Evolutionary conservation across 2,113 vertebrate genomes (phyloP).

Genomic region (Burhinus bistriatus): DNA sequence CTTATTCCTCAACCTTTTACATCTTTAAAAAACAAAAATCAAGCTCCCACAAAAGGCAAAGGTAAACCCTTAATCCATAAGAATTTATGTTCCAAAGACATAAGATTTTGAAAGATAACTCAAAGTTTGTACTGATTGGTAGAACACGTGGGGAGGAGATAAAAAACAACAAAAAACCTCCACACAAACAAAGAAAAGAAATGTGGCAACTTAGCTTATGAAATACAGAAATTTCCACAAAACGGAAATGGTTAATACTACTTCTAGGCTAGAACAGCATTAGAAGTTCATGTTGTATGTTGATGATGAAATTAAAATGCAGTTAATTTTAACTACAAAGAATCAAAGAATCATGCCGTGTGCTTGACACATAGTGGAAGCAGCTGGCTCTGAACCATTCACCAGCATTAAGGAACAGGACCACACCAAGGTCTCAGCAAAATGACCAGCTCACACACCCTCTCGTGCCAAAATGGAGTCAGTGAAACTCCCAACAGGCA

Average conservation of each 20-base stretch:
- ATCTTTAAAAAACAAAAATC: background rate
- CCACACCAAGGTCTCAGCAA: background rate
- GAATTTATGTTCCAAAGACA: background rate
- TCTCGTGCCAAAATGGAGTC: background rate
- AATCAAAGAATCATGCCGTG: background rate
- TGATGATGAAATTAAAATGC: background rate
- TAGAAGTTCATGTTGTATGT: background rate
- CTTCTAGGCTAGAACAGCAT: background rate
- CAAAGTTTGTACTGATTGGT: background rate
- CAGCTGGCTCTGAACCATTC: background rate
- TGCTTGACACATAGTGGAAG: background rate
- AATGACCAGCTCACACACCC: background rate
- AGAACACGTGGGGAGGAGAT: background rate
- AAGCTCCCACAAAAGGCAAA: background rate
- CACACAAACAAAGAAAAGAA: background rate
- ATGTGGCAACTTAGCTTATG: background rate
- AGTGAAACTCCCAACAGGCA: background rate
- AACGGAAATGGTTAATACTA: background rate
- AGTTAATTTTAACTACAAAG: background rate
- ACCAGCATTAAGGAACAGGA: background rate
- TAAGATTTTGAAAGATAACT: background rate
- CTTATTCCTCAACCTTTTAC: background rate
- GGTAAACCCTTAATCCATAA: background rate
- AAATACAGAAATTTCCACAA: background rate
- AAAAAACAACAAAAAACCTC: background rate